Base-by-base conservation (phyloP, 2,888 invertebrate genomes). In the Ophion slaviceki region DNA sequence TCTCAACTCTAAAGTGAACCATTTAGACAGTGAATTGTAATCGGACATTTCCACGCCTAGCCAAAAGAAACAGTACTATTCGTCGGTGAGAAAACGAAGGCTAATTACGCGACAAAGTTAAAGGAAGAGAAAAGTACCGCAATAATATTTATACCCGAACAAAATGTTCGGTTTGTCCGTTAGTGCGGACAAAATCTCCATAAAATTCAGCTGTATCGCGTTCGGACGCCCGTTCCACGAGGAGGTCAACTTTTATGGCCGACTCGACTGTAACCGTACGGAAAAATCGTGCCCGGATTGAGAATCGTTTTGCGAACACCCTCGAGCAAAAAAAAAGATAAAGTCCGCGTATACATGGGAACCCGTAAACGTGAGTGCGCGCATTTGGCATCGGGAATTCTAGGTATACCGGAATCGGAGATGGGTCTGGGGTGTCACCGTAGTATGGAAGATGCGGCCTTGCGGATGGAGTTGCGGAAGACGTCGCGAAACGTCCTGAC, bases 401-500 rank as follows among this genome's bases (percentile, higher is more conserved):
- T 76, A 32, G 75, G 47, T 62, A 40, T 40, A 75, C 53, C 68
- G 68, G 75, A 75, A 81, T 81, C 66, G 72, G 28, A 68, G 67
- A 47, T 45, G 68, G 68, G 59, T 79, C 61, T 62, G 5, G 36
- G 53, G 53, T 57, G 64, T 78, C 61, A 66, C 53, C 75, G 66
- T 66, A 57, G 53, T 47, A 57, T 47, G 17, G 47, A 76, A 62
- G 74, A 76, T 74, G 78, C 78, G 57, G 36, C 14, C 36, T 40
- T 57, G 71, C 64, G 24, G 74, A 59, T 71, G 28, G 67, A 67
- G 67, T 78, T 68, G 64, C 81, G 61, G 64, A 80, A 80, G 72
- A 68, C 57, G 68, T 80, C 80, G 66, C 11, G 76, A 72, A 66
- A 62, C 36, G 85, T 83, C 78, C 77, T 77, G 61, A 64, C 17